Base-by-base conservation (phyloP, 64 coral and sea anemone species). In the Dendrophyllia cribrosa region DNA sequence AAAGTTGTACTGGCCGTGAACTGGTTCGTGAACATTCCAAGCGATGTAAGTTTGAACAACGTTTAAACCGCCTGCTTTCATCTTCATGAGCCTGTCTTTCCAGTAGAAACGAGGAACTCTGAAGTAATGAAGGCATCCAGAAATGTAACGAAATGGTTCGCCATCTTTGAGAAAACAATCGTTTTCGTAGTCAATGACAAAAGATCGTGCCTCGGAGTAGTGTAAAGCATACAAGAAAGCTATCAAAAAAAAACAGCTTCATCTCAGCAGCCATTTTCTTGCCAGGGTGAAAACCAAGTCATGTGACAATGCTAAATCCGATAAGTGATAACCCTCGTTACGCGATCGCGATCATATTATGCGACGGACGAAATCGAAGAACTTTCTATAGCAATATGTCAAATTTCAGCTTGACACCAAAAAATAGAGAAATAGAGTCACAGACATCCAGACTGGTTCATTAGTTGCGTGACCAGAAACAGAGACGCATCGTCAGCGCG, bases 141-240 rank as follows among this genome's bases (percentile, higher is more conserved):
- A 89, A 22, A 97, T 89, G 79, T 94, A 97, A 53, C 92, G 78
- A 90, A 97, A 94, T 7, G 95, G 95, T 63, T 97, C 24, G 20
- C 95, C 92, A 88, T 97, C 92, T 59, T 97, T 97, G 45, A 91
- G 24, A 87, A 97, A 97, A 55, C 81, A 70, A 80, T 97, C 72
- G 70, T 87, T 88, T 49, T 94, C 25, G 64, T 81, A 97, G 66
- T 97, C 92, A 49, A 97, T 94, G 21, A 59, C 82, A n/a, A 97
- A 97, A 26, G 91, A 94, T 43, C 77, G 80, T 22, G 61, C 43
- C 62, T 84, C 80, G 9, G 61, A 84, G 44, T 3, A 24, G 1
- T 67, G 80, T 20, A 51, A 49, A 50, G 61, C 15, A 3, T 15
- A 21, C 17, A 51, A 21, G n/a, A 84, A 67, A 46, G 60, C 45